Base-by-base conservation (phyloP, 2,113 vertebrate species). In the Cryptomyrus ogoouensis region DNA sequence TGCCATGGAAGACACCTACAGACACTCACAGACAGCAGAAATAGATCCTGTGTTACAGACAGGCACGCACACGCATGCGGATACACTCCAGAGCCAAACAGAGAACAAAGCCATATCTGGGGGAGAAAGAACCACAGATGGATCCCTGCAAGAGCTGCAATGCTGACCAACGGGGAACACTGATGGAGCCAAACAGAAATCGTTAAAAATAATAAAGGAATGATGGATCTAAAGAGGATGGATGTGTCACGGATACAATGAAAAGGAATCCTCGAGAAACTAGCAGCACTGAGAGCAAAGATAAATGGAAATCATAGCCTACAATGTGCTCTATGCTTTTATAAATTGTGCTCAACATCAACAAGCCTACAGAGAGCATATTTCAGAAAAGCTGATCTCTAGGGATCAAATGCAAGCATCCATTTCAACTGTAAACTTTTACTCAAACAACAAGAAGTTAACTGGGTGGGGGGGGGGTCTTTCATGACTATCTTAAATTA, bases 221-320 rank as follows among this genome's bases (percentile, higher is more conserved):
- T 83, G 74, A 50, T 47, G 19, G 27, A 53, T 31, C 88, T 74
- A 44, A 66, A 46, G 24, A 46, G 56, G 87, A 62, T 56, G 50
- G 50, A 35, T 87, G 49, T 35, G 31, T 35, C 86, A 53, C 10
- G 15, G 87, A 49, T 44, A 46, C 46, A 47, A 50, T 47, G 88
- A 47, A 89, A 27, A 77, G 24, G 62, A 50, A 89, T 21, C 19
- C 27, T 44, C 0, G 47, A 35, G 62, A 89, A 50, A 89, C 88
- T 31, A 66, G 56, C 35, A 88, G 66, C 15, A 10, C 88, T 52
- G 88, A 50, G n/a, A 53, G 88, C 70, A 10, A 39, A n/a, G 70
- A 52, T 27, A 70, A 47, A 89, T 80, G 44, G 47, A 80, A 80
- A 89, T 80, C 88, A 50, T 2, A 87, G n/a, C 74, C 44, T 49